Percentiles rank a stretch among this genome's conserved stretches.
These are phyloP conservation scores for Valencia hispanica DNA, from an alignment of 2,797 vertebrate species.

Conservation along the genomic window DNA sequence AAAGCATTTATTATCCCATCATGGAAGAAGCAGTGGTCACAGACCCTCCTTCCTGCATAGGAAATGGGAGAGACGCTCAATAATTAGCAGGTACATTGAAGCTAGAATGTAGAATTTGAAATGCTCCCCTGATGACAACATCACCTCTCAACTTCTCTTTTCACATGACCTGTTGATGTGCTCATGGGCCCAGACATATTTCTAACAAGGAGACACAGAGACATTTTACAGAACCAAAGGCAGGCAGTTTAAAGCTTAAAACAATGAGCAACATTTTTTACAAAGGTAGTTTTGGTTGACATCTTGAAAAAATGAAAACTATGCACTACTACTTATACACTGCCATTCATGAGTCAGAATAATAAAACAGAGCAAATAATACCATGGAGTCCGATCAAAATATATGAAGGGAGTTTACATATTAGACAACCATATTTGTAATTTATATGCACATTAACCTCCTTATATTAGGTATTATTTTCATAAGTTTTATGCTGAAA, in stretches of 20 bases:
- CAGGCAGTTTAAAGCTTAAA: neutral
- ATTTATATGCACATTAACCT: neutral
- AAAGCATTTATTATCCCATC: conserved; percentile 70
- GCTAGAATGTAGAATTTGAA: conserved; percentile 34
- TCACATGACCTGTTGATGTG: neutral
- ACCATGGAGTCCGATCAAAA: neutral
- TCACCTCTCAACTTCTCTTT: conserved; percentile 21
- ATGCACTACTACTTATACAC: neutral
- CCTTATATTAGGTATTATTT: no score
- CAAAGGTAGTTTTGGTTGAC: neutral
- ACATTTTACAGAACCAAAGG: neutral
- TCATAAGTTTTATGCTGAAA: neutral
- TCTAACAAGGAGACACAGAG: neutral
- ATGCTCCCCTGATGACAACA: conserved; percentile 32
- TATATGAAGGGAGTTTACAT: neutral
- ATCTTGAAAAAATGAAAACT: neutral
- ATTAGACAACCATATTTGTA: neutral
- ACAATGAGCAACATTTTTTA: neutral
- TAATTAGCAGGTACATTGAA: conserved; percentile 67
- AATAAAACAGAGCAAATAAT: neutral
- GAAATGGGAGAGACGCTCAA: conserved; percentile 53
- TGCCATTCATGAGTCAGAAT: neutral
- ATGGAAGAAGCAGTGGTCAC: conserved; percentile 47
- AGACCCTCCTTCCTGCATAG: conserved; percentile 58
- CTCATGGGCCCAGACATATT: neutral